These are phyloP conservation scores for Mastomys natalensis DNA, from an alignment of 2,113 vertebrate species.

Conservation along the genomic window DNA sequence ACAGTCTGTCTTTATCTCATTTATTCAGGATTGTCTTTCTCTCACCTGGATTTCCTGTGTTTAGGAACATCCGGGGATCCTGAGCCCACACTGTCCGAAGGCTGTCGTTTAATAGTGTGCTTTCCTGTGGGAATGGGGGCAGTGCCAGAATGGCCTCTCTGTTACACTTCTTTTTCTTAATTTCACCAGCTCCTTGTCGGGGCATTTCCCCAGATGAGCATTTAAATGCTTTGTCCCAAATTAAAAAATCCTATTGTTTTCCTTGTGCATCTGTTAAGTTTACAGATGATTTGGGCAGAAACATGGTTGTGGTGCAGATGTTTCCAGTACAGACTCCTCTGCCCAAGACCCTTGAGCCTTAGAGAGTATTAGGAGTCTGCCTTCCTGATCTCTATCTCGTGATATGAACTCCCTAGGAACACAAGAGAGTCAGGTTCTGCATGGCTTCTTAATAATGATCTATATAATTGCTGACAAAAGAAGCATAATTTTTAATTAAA, in stretches of 20 bases:
- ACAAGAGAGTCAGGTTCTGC: background rate
- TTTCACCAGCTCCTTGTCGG: background rate
- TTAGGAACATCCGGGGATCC: background rate
- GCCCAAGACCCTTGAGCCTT: background rate
- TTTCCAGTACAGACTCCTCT: background rate
- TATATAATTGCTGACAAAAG: conserved; percentile 17
- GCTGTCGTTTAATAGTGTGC: background rate
- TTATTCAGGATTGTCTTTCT: background rate
- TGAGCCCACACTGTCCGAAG: background rate
- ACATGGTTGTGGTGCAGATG: background rate
- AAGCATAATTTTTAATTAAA: conserved; percentile 33
- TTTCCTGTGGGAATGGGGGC: background rate
- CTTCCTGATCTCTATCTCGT: background rate
- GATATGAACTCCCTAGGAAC: background rate
- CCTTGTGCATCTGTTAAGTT: background rate
- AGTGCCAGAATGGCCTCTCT: too few species aligned
- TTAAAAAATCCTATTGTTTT: background rate
- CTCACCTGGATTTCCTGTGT: background rate
- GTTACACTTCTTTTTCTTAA: background rate
- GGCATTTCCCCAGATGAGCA: background rate
- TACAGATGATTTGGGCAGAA: background rate
- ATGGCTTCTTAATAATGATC: background rate
- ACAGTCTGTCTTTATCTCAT: background rate
- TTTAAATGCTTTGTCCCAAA: conserved; percentile 30
- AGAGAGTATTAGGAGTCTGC: background rate